Percentiles rank a stretch among this genome's conserved stretches.
phyloP scores from a whole-genome alignment of 2,113 vertebrate genomes.

The Cyrtonyx montezumae region DNA sequence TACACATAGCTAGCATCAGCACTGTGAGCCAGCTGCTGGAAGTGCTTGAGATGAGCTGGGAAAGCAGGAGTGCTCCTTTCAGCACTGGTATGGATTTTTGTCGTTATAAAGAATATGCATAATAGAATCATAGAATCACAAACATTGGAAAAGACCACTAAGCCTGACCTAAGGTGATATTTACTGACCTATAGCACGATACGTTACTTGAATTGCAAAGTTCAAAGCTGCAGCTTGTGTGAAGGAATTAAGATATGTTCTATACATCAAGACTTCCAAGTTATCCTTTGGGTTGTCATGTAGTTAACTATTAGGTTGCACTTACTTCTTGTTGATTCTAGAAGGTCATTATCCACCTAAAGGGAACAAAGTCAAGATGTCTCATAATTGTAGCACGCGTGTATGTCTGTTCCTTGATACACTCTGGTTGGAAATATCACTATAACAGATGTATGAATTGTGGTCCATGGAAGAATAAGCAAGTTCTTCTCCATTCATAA shows the following conservation, averaged over 20 bases:
- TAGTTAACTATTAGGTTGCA: not conserved
- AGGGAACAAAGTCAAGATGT: not conserved
- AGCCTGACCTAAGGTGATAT: not conserved
- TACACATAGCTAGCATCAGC: fast-evolving
- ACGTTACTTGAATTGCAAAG: not conserved
- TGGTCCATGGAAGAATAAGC: not conserved
- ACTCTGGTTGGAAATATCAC: not conserved
- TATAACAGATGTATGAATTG: not conserved
- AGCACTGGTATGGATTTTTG: not conserved
- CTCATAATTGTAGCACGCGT: not conserved
- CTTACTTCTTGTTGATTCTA: not conserved
- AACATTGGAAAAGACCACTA: no score
- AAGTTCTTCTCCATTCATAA: not conserved
- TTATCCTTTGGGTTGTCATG: not conserved
- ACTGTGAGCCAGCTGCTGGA: not conserved
- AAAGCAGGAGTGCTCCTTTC: not conserved
- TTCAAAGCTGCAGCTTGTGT: not conserved
- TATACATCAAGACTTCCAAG: not conserved
- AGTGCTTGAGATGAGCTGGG: not conserved
- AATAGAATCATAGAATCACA: no score
- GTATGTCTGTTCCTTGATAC: not conserved
- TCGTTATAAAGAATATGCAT: not conserved
- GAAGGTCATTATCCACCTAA: not conserved
- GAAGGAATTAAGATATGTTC: not conserved
- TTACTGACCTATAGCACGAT: not conserved